Base-by-base conservation (phyloP, 2,888 invertebrate species). In the Nematopogon swammerdamellus region DNA sequence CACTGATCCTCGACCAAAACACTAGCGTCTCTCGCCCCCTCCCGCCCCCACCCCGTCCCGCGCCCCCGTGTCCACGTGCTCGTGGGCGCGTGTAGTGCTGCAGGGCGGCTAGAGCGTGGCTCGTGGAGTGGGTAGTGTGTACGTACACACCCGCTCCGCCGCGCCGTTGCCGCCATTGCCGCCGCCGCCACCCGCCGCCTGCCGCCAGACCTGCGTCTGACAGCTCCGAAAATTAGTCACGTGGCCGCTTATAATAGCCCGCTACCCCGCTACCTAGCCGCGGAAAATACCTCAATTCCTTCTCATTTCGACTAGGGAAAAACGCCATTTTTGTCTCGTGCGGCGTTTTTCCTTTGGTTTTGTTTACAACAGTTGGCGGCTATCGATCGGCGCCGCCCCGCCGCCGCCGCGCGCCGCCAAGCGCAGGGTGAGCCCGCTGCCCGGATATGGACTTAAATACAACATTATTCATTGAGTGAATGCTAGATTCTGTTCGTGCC, bases 141-240 rank as follows among this genome's bases (percentile, higher is more conserved):
- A 36, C 36, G n/a, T n/a, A 29, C 44, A 44, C 49, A 18, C 50
- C 50, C 48, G 44, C 25, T 11, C 51, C 25, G 5, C 25, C 25
- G 4, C 5, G 25, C 25, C 25, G 5, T 25, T 8, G 8, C 25
- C 25, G 8, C 36, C 49, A 48, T n/a, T n/a, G n/a, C n/a, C n/a
- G 49, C 48, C 49, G 49, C 53, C 49, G 50, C 50, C 63, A 59
- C 57, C 53, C 56, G 57, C 53, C 58, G n/a, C n/a, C n/a, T n/a
- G n/a, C n/a, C n/a, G n/a, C n/a, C n/a, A n/a, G n/a, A n/a, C 52
- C 72, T 80, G 80, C 59, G 57, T 57, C 62, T 79, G 80, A 80
- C 80, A 79, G 80, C 69, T 72, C 68, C 68, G 70, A 59, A 75
- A 77, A 79, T 79, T 69, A 74, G 76, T 75, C 79, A 76, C 79